phyloP scores from a whole-genome alignment of 2,113 vertebrate species.

The Rynchops niger region DNA sequence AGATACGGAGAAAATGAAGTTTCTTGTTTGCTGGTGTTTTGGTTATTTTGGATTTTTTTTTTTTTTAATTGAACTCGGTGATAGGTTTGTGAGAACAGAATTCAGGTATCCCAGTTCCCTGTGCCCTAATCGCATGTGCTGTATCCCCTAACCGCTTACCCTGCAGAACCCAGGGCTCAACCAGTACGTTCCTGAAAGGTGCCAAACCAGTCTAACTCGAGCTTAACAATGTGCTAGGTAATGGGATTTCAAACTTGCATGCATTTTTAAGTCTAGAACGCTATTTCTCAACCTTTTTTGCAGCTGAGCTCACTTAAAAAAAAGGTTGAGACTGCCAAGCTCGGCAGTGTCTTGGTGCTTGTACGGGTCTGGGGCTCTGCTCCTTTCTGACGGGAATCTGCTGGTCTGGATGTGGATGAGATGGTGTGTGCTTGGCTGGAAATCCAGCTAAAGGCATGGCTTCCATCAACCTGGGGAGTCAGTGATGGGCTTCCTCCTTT shows the following conservation, averaged over 20 bases:
- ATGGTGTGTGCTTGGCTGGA: not conserved
- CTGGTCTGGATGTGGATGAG: not conserved
- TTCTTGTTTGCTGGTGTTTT: not conserved
- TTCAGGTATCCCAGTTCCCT: not conserved
- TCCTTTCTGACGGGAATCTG: not conserved
- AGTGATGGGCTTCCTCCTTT: not conserved
- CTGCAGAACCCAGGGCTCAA: not conserved
- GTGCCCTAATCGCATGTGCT: not conserved
- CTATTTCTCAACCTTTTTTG: not conserved
- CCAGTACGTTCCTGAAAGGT: not conserved
- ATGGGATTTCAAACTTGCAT: not conserved
- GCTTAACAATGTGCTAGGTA: conserved; percentile 35
- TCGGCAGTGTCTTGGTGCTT: not conserved
- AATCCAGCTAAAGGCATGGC: not conserved
- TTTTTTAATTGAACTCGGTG: not conserved
- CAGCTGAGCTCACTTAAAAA: not conserved
- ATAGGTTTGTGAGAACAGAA: not conserved
- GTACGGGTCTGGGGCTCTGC: not conserved
- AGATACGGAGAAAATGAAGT: not conserved
- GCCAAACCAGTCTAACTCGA: conserved; percentile 54
- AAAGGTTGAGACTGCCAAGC: not conserved
- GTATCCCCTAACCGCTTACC: not conserved
- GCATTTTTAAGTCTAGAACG: not conserved
- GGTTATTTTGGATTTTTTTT: not conserved
- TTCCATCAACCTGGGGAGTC: not conserved